Conservation (phyloP, 2,797 vertebrate genomes). For the Pseudotriccus pelzelni region DNA sequence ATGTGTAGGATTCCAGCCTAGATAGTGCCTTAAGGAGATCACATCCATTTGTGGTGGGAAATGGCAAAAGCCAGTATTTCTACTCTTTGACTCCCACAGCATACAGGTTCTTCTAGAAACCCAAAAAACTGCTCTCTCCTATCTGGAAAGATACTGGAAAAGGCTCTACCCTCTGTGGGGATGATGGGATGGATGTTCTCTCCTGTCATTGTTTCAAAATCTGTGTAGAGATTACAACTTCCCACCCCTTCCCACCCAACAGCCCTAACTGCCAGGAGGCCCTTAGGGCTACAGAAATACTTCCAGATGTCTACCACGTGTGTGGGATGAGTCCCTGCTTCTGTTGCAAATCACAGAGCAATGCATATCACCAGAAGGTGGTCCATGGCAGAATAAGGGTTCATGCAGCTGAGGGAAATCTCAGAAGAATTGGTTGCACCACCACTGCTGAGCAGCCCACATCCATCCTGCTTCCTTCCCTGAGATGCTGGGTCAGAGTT, state of each 20-base stretch:
- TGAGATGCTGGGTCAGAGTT: background rate
- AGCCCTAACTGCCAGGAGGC: background rate
- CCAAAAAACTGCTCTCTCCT: background rate
- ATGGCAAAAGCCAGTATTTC: background rate
- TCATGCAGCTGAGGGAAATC: rapidly evolving
- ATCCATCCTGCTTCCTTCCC: background rate
- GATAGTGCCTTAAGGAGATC: background rate
- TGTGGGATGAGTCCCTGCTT: background rate
- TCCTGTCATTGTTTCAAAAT: background rate
- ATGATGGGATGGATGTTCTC: background rate
- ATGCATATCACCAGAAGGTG: background rate
- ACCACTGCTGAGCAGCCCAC: background rate
- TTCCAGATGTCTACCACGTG: background rate
- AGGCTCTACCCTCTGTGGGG: rapidly evolving
- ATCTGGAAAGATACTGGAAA: background rate
- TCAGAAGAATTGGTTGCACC: background rate
- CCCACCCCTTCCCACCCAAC: background rate
- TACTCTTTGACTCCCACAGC: background rate
- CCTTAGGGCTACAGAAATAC: background rate
- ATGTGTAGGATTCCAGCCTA: background rate
- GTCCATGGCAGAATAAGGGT: background rate
- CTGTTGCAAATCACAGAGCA: background rate
- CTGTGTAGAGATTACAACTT: background rate
- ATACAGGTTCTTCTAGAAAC: background rate
- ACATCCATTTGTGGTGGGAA: background rate